Conservation (phyloP, 2,113 vertebrate species). For the Phalacrocorax aristotelis region DNA sequence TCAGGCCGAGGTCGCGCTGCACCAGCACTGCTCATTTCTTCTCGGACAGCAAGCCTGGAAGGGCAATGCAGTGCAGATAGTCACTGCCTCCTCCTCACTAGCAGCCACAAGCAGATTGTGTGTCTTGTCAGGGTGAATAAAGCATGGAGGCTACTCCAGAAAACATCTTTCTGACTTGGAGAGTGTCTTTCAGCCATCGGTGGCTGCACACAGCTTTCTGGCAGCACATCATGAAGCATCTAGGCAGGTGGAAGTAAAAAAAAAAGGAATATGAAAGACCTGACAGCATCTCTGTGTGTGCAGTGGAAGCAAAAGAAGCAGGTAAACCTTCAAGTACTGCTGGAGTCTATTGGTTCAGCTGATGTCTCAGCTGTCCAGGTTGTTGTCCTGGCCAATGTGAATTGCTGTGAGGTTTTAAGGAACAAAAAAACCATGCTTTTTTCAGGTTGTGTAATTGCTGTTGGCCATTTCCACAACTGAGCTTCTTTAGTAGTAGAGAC, state of each 20-base stretch:
- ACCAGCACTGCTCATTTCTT: accelerated
- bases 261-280: neutral
- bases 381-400: neutral
- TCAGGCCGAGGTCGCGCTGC: accelerated
- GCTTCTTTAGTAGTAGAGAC: neutral
- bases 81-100: neutral
- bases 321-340: neutral
- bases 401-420: neutral
- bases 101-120: neutral
- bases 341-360: neutral
- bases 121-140: neutral
- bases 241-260: neutral
- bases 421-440: neutral
- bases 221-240: neutral
- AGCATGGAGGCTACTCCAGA: neutral
- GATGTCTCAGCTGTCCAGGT: neutral
- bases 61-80: neutral
- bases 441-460: neutral
- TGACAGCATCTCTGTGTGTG: neutral
- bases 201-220: neutral
- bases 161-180: neutral
- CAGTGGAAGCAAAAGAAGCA: neutral
- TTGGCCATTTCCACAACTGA: neutral
- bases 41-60: neutral
- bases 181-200: neutral